Evolutionary conservation across 2,113 vertebrate genomes (phyloP).

Genomic region (Otocyon megalotis): DNA sequence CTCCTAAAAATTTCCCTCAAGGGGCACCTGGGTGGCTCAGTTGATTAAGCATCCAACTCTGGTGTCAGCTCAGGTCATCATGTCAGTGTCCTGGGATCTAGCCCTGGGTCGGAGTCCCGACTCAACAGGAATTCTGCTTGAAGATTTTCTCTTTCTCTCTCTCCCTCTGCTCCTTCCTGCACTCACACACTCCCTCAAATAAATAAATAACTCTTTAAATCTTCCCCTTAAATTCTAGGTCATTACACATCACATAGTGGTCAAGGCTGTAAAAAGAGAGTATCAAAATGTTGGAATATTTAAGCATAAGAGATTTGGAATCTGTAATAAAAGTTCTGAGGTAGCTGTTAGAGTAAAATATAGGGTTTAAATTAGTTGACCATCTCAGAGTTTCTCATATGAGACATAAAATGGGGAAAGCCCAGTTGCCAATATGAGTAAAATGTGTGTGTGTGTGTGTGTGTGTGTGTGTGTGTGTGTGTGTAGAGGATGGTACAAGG

Average conservation of each 20-base stretch:
- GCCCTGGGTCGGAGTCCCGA: background rate
- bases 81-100: background rate
- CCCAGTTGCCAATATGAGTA: background rate
- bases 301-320: background rate
- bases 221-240: background rate
- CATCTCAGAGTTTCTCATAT: background rate
- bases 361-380: background rate
- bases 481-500: background rate
- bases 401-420: background rate
- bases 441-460: background rate
- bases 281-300: background rate
- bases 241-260: accelerated
- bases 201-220: background rate
- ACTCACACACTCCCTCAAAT: background rate
- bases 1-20: background rate
- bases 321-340: background rate
- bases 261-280: background rate
- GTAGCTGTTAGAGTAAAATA: background rate
- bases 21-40: background rate
- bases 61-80: background rate
- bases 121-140: background rate
- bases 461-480: background rate
- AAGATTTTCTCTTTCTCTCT: background rate
- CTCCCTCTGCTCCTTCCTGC: background rate
- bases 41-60: background rate